Base-by-base conservation (phyloP, 2,888 invertebrate species). In the Brenthis hecate region DNA sequence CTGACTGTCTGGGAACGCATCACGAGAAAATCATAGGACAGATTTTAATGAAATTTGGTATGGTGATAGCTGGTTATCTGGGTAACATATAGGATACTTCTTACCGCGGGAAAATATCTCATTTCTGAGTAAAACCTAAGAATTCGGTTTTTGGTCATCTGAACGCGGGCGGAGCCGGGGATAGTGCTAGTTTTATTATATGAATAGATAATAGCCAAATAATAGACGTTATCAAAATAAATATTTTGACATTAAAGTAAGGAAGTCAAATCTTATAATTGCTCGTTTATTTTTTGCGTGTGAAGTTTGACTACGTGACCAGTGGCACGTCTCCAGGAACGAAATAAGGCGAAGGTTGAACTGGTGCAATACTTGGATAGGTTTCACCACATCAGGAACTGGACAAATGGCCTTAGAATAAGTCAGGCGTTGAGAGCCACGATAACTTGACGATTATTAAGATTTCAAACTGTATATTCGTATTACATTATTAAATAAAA, bases 381-480 rank as follows among this genome's bases (percentile, higher is more conserved):
- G 51, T 62, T 62, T 62, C 62, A 53, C 62, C 51, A 62, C 19
- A 62, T 16, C 62, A 62, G 62, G 61, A 61, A 61, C 51, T 53
- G 5, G 19, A 13, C 36, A 19, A 43, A 28, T 60, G 60, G 48
- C 60, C 60, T 60, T 60, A 32, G 48, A 60, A 60, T 60, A 60
- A 60, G 50, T 60, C 60, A 60, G 60, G 60, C 60, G 60, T 60
- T 50, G 50, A 60, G 50, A 50, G 6, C 50, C 32, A 50, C 32
- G 50, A 60, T 50, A 60, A 50, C 32, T 28, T 50, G 6, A n/a
- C 13, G 28, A 50, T 48, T 48, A 28, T 13, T 60, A 3, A 14
- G 56, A 28, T 65, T 55, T 53, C 51, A 53, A 13, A 36, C 32
- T 36, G 1, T 36, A 36, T 36, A 36, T 36, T 36, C 6, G 11